Percentiles rank a stretch among this genome's conserved stretches.
Evolutionary conservation across 2,888 invertebrate species (phyloP).

Genomic region (Acronicta leporina): DNA sequence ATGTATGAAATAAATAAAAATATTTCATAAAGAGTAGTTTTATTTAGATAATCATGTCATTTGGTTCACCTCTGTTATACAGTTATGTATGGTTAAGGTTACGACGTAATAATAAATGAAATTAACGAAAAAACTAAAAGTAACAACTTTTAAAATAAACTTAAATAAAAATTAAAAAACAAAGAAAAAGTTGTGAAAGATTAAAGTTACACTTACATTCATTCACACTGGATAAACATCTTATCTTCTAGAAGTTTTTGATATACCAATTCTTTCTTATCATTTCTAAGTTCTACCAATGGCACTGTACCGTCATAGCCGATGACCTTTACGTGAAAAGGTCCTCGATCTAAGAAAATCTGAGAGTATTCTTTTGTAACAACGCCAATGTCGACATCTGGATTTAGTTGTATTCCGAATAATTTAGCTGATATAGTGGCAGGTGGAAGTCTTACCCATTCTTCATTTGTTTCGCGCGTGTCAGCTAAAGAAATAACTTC

Average conservation of each 20-base stretch:
- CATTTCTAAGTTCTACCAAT: constrained; percentile 73
- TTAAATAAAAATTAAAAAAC: not conserved
- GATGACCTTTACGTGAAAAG: constrained; percentile 74
- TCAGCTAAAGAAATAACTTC: constrained; percentile 84
- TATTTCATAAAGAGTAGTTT: constrained; percentile 21
- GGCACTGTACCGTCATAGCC: constrained; percentile 58
- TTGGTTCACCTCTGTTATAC: constrained; percentile 9
- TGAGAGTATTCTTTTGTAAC: constrained; percentile 69
- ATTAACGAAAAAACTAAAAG: constrained; percentile 10
- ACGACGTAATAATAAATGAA: not conserved
- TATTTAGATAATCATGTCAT: constrained; percentile 13
- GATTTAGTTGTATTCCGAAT: constrained; percentile 73
- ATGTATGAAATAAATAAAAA: constrained; percentile 42
- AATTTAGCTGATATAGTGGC: constrained; percentile 85
- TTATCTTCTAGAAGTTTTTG: constrained; percentile 69
- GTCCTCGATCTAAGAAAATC: constrained; percentile 73
- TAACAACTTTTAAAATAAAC: not conserved
- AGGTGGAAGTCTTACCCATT: constrained; percentile 86
- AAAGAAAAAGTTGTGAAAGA: not conserved
- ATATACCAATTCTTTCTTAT: constrained; percentile 68
- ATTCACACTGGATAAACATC: constrained; percentile 44
- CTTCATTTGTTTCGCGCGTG: constrained; percentile 83
- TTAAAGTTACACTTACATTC: constrained; percentile 4
- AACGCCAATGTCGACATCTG: constrained; percentile 66
- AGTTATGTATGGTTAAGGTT: not conserved